Evolutionary conservation across 2,113 vertebrate genomes (phyloP).

Genomic region (Gnathochromis pfefferi): DNA sequence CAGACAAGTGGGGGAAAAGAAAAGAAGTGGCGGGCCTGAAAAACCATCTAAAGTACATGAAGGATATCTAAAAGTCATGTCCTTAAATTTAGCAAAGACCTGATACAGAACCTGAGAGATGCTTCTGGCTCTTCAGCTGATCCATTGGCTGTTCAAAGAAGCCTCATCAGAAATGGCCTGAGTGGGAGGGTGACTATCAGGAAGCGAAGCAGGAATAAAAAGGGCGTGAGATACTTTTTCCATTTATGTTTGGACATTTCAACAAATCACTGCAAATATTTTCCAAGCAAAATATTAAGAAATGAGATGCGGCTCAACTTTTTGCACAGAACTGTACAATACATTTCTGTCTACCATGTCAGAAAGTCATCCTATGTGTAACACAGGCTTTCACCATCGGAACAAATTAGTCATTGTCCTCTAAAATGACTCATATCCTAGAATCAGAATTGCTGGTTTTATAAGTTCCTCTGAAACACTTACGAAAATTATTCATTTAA

Average conservation of each 20-base stretch:
- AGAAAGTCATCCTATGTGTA: not conserved
- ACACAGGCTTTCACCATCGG: not conserved
- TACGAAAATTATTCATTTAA: fast-evolving
- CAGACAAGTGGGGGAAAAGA: not conserved
- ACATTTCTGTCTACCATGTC: not conserved
- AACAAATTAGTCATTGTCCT: not conserved
- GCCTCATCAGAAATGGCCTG: not conserved
- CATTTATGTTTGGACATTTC: not conserved
- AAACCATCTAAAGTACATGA: not conserved
- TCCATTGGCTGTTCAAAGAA: fast-evolving
- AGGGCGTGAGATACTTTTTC: fast-evolving
- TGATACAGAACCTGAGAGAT: not conserved
- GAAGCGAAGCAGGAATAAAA: not conserved
- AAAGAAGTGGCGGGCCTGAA: not conserved
- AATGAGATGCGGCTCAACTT: not conserved
- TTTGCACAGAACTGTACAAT: fast-evolving
- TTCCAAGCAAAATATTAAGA: not conserved
- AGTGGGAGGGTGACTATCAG: not conserved
- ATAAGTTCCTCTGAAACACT: not conserved
- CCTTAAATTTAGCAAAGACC: not conserved
- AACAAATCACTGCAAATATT: fast-evolving
- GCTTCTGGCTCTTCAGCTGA: not conserved
- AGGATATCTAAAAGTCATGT: not conserved
- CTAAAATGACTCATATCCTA: not conserved
- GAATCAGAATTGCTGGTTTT: not conserved